Conservation (phyloP, 2,113 vertebrate genomes). For the Mugil cephalus region DNA sequence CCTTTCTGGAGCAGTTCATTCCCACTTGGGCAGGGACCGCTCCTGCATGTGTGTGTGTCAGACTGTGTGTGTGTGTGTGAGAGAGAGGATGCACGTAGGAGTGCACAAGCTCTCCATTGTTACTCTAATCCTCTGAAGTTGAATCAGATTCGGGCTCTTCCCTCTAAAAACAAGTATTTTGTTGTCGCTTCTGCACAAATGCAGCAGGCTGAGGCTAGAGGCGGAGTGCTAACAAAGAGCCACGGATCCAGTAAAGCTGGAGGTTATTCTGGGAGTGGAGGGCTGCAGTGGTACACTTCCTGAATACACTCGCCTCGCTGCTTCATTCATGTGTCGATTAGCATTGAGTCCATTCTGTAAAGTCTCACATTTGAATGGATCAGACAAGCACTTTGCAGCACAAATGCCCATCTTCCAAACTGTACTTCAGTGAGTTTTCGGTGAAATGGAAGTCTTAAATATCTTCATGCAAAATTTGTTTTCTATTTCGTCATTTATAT, state of each 20-base stretch:
- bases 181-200: constrained; percentile 62
- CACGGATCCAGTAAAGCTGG: constrained; percentile 67
- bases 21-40: constrained; percentile 66
- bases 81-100: constrained; percentile 8
- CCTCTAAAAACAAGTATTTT: constrained; percentile 75
- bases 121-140: constrained; percentile 75
- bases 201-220: constrained; percentile 58
- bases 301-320: constrained; percentile 63
- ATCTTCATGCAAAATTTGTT: neutral
- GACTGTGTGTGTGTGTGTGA: constrained; percentile 24
- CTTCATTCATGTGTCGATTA: constrained; percentile 79
- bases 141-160: constrained; percentile 74
- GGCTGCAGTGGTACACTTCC: constrained; percentile 55
- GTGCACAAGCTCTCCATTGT: constrained; percentile 61
- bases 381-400: constrained; percentile 59
- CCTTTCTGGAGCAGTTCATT: constrained; percentile 78
- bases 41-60: constrained; percentile 36
- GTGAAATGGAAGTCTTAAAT: constrained; percentile 16
- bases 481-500: neutral
- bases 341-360: constrained; percentile 59
- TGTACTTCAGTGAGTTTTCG: constrained; percentile 12
- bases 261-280: constrained; percentile 74
- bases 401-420: constrained; percentile 52
- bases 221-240: constrained; percentile 67
- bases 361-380: constrained; percentile 58